These are phyloP conservation scores for Smithornis capensis DNA, from an alignment of 2,113 vertebrate genomes.

Conservation along the genomic window DNA sequence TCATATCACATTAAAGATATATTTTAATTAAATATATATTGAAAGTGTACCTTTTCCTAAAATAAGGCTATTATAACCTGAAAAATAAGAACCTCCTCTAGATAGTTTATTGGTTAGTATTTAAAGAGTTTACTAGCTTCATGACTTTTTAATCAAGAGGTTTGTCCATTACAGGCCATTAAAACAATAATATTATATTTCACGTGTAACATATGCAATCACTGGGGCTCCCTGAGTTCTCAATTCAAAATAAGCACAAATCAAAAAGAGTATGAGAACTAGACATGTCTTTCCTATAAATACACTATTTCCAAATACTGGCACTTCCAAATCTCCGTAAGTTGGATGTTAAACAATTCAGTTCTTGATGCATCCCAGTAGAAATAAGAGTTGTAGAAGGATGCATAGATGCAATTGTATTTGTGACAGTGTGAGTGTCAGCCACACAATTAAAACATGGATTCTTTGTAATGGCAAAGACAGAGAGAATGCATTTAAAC, in stretches of 20 bases:
- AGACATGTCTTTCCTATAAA: neutral
- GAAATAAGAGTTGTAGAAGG: neutral
- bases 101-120: neutral
- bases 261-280: neutral
- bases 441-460: neutral
- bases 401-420: neutral
- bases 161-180: neutral
- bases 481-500: neutral
- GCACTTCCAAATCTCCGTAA: neutral
- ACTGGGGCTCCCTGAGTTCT: neutral
- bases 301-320: neutral
- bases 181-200: neutral
- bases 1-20: neutral
- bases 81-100: neutral
- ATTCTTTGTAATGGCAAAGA: neutral
- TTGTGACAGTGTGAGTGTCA: neutral
- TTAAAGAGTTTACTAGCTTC: neutral
- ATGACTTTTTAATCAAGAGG: neutral
- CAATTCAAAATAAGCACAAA: neutral
- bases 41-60: neutral
- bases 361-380: neutral
- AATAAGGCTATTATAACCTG: neutral
- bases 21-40: neutral
- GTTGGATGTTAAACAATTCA: neutral
- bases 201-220: neutral